Conservation (phyloP, 2,888 invertebrate genomes). For the Rhagonycha fulva region DNA sequence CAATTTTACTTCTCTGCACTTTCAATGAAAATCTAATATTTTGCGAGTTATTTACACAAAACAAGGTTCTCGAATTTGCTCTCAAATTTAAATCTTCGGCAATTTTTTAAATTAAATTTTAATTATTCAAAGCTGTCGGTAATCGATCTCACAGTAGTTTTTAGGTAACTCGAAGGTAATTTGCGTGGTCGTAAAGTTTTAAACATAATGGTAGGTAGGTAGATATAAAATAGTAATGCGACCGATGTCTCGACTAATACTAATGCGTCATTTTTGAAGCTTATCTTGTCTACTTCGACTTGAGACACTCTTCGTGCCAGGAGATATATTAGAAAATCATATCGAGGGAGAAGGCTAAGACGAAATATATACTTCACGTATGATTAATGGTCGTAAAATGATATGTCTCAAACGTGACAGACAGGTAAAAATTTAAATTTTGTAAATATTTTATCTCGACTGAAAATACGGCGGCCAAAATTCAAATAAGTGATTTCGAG, state of each 20-base stretch:
- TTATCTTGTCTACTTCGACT: conserved; percentile 29
- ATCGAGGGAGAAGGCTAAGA: conserved; percentile 26
- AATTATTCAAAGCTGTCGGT: background rate
- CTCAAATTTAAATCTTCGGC: background rate
- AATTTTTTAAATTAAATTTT: background rate
- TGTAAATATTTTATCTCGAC: background rate
- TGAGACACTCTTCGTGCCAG: conserved; percentile 21
- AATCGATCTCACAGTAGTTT: background rate
- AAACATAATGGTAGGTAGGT: background rate
- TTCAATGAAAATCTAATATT: background rate
- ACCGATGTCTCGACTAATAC: conserved; percentile 27
- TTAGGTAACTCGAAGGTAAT: background rate
- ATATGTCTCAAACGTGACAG: conserved; percentile 11
- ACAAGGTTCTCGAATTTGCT: background rate
- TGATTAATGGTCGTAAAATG: conserved; percentile 22
- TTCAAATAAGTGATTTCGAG: background rate
- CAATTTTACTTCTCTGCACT: background rate
- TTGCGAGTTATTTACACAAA: background rate
- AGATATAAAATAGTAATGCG: background rate
- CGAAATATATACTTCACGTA: conserved; percentile 22
- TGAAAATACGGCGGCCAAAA: background rate
- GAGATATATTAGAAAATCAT: conserved; percentile 21
- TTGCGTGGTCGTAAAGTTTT: background rate
- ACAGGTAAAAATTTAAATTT: conserved; percentile 16
- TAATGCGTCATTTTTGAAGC: conserved; percentile 29